Percentiles rank a stretch among this genome's conserved stretches.
Evolutionary conservation across 2,797 vertebrate genomes (phyloP).

Genomic region (Taeniopygia guttata): DNA sequence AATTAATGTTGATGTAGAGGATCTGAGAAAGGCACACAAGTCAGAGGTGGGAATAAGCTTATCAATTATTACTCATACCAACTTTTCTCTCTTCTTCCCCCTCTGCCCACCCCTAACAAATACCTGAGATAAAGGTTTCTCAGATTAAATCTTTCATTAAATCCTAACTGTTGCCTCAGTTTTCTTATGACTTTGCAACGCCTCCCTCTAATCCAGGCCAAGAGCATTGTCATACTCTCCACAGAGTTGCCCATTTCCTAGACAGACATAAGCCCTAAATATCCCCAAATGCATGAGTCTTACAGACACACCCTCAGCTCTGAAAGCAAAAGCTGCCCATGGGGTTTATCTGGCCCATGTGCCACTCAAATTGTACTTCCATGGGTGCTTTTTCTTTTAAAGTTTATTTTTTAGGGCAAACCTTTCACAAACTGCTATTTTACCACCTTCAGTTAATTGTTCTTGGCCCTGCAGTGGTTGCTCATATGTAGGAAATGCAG

Average conservation of each 20-base stretch:
- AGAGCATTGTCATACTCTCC: neutral
- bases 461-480: neutral
- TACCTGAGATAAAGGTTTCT: neutral
- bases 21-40: neutral
- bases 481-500: neutral
- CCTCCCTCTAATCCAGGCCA: neutral
- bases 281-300: accelerated
- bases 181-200: neutral
- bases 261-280: neutral
- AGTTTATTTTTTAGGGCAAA: neutral
- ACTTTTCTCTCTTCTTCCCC: neutral
- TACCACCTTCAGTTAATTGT: neutral
- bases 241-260: neutral
- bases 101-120: neutral
- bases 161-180: neutral
- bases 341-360: neutral
- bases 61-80: neutral
- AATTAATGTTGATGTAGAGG: neutral
- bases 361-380: neutral
- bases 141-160: conserved; percentile 39
- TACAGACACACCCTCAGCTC: neutral
- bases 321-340: neutral
- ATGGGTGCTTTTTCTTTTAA: neutral
- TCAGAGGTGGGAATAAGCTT: neutral
- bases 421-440: neutral